Base-by-base conservation (phyloP, 1,140 invertebrate species). In the Eriosoma lanigerum region DNA sequence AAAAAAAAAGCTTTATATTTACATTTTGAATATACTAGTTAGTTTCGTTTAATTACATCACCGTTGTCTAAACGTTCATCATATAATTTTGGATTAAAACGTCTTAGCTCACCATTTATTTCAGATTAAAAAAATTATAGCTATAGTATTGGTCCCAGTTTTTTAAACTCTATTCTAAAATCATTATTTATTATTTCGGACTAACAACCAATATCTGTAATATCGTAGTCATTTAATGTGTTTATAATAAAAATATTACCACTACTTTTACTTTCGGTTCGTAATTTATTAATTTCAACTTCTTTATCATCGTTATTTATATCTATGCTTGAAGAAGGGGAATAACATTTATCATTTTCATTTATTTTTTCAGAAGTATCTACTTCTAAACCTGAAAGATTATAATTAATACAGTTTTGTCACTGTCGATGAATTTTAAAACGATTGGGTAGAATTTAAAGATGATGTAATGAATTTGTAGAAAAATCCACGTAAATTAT, bases 31-130 rank as follows among this genome's bases (percentile, higher is more conserved):
- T 58, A 58, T 26, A 58, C 56, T 15, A 26, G 3, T 21, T 21
- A 58, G 21, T 58, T 58, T 58, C 21, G 21, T 58, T 58, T 58
- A 58, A 24, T 58, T 13, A 58, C 21, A 58, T 58, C 21, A 13
- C 56, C 56, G 56, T 58, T 58, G 21, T 58, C 56, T 58, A 58
- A 58, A 58, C 21, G 56, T 58, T 58, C 24, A 21, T 58, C 56
- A 58, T 54, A 54, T 54, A 54, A 54, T 54, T 19, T 58, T 26
- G 56, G 21, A 58, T 58, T 58, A 58, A 58, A 58, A 58, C 56
- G 56, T 58, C 56, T 58, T 58, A 58, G 56, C 56, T 24, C 56
- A 26, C 56, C 56, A 58, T 58, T 58, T 58, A 58, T 58, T 58
- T 58, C 21, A 58, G 56, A 58, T 58, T 26, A 12, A 58, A 21